Conservation (phyloP, 2,888 invertebrate genomes). For the Apamea crenata region DNA sequence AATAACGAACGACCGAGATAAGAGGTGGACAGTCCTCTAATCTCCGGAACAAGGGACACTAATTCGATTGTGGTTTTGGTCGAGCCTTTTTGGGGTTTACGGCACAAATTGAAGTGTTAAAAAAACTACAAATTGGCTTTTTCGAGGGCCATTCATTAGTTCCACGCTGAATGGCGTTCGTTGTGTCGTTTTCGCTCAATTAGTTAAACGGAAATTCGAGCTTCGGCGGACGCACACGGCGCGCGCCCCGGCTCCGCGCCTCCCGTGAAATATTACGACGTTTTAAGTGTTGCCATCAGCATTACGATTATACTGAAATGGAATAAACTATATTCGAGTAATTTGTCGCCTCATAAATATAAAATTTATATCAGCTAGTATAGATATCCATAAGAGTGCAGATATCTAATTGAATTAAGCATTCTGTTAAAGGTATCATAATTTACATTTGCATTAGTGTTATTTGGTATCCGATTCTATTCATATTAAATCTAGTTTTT, state of each 20-base stretch:
- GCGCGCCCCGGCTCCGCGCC: conserved; percentile 48
- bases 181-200: conserved; percentile 90
- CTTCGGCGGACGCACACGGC: conserved; percentile 78
- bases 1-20: conserved; percentile 90
- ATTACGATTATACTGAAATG: conserved; percentile 65
- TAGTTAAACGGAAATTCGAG: conserved; percentile 89
- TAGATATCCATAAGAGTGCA: conserved; percentile 43
- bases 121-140: conserved; percentile 90
- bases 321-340: conserved; percentile 57
- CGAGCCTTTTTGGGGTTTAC: conserved; percentile 88
- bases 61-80: conserved; percentile 91
- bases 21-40: conserved; percentile 89
- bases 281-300: conserved; percentile 66
- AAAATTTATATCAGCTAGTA: conserved; percentile 57
- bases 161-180: conserved; percentile 86
- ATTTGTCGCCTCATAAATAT: conserved; percentile 63
- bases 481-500: conserved; percentile 25
- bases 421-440: conserved; percentile 20
- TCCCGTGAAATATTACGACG: conserved; percentile 67
- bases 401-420: conserved; percentile 53
- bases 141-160: conserved; percentile 89
- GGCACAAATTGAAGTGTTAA: conserved; percentile 90
- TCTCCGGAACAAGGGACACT: conserved; percentile 91
- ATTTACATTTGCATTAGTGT: conserved; percentile 37
- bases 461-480: conserved; percentile 10